Evolutionary conservation across 92 coral and sea anemone species (phyloP), one percentile per base, ranked within the genome.

Genomic region (Umimayanthus chanpuru): DNA sequence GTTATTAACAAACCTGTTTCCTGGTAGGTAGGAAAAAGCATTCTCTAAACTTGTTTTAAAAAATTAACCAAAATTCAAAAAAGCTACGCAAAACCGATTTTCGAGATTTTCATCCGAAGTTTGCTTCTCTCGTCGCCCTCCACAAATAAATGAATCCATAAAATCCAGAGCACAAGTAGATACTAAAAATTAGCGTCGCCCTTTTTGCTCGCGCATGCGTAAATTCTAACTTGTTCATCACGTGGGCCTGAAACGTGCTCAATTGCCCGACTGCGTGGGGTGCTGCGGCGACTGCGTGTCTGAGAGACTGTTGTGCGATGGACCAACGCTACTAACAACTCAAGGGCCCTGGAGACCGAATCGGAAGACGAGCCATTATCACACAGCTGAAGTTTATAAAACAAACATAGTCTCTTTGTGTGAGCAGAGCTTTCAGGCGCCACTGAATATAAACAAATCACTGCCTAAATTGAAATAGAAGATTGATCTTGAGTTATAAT

Each of bases 281-380:
- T 28, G 84, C 6, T 32, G 47, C 14, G 73, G 85, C 85, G 30
- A 81, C 85, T 7, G 73, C 73, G 85, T 50, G 85, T 16, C 73
- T 61, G 73, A 39, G 73, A 2, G 84, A 18, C 64, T 50, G 44
- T 55, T 18, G 84, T 15, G 44, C 32, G 36, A 15, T 20, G 67
- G 85, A 58, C 82, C 73, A 58, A 81, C 85, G 73, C 49, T 81
- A 71, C 28, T 43, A 76, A 40, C 80, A 23, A 43, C 58, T 76
- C 36, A 21, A 20, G 39, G 1, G 40, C 47, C 14, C 25, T 5
- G 47, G 47, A 36, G 50, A 81, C 58, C 25, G 43, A 41, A 80
- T 21, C 66, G 67, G 84, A 56, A 81, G 41, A 25, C 16, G 6
- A 80, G 43, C 66, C 25, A 81, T 81, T 29, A 80, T 61, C 71